phyloP scores from a whole-genome alignment of 2,888 invertebrate species.

The Drosophila melanosoma region DNA sequence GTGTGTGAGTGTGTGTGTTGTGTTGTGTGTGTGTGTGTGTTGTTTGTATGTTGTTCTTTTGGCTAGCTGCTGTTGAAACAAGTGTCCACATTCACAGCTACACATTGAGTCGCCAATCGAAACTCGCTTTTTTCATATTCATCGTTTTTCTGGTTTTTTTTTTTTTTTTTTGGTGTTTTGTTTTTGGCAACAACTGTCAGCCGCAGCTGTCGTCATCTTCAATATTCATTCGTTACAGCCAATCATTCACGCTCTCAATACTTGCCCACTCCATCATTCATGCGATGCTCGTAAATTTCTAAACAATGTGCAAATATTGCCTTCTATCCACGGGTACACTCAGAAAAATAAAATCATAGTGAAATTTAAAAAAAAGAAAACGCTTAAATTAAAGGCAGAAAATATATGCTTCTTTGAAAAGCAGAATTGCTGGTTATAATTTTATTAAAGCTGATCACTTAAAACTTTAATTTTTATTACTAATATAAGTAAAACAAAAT shows the following conservation, averaged over 20 bases:
- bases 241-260: conserved; percentile 78
- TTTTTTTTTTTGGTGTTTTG: background rate
- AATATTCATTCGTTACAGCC: conserved; percentile 77
- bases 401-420: background rate
- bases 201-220: conserved; percentile 81
- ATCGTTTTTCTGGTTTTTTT: background rate
- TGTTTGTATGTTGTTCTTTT: conserved; percentile 6
- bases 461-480: background rate
- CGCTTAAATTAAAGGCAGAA: fast-evolving
- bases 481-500: too few relatives aligned
- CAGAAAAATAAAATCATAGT: background rate
- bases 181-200: conserved; percentile 76
- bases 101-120: conserved; percentile 39
- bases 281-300: conserved; percentile 54
- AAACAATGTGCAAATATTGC: conserved; percentile 65
- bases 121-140: conserved; percentile 13
- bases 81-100: conserved; percentile 67
- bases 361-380: background rate
- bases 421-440: background rate
- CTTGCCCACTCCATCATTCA: conserved; percentile 52
- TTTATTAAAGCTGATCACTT: background rate
- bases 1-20: background rate
- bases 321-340: conserved; percentile 56
- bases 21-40: background rate
- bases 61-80: conserved; percentile 58